phyloP scores from a whole-genome alignment of 2,113 vertebrate species.

The Corvus moneduloides region DNA sequence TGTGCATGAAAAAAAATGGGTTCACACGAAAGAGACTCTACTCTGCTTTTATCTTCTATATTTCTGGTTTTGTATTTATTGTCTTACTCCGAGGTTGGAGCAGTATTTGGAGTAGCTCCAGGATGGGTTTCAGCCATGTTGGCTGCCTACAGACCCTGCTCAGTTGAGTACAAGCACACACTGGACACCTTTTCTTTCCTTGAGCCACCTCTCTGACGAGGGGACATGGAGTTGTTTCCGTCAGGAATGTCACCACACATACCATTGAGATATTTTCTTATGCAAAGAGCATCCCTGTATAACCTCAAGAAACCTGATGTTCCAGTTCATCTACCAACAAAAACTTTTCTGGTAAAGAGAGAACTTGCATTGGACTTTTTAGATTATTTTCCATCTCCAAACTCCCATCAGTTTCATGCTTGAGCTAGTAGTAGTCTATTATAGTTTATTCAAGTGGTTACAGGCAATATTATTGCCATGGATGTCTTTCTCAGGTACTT shows the following conservation, averaged over 20 bases:
- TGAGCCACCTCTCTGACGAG: neutral
- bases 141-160: neutral
- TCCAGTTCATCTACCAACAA: neutral
- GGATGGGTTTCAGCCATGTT: neutral
- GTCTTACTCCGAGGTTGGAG: neutral
- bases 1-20: neutral
- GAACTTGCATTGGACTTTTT: neutral
- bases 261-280: neutral
- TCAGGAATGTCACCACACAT: neutral
- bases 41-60: neutral
- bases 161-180: neutral
- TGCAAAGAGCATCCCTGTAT: neutral
- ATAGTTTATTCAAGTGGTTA: conserved; percentile 7
- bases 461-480: neutral
- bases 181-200: neutral
- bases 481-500: neutral
- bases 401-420: neutral
- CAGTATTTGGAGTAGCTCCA: neutral
- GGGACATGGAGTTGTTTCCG: neutral
- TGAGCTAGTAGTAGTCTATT: neutral
- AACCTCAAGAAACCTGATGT: neutral
- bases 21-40: neutral
- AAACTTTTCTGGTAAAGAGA: neutral
- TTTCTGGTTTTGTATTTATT: neutral
- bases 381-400: neutral